Evolutionary conservation across 2,888 invertebrate species (phyloP).

Genomic region (Mesopsocus fuscifrons): DNA sequence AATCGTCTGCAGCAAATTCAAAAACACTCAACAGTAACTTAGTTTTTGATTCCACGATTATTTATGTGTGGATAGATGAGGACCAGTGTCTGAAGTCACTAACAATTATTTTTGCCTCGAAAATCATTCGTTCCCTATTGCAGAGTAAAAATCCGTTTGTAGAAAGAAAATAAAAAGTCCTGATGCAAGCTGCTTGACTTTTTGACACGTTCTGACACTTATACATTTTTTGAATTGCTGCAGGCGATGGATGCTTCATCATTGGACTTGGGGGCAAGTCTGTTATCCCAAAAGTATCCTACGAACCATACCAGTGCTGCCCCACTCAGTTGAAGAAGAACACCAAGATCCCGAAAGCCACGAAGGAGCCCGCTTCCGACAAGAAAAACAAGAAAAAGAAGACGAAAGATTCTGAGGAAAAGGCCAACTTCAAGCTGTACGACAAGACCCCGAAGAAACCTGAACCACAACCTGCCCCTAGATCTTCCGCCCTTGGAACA

Average conservation of each 20-base stretch:
- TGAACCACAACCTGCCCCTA: slow-evolving; percentile 11
- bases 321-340: slow-evolving; percentile 63
- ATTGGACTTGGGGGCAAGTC: slow-evolving; percentile 81
- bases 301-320: slow-evolving; percentile 85
- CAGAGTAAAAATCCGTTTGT: too few relatives aligned
- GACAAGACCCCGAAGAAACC: slow-evolving; percentile 7
- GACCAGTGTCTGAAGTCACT: too few relatives aligned
- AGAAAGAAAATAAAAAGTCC: too few relatives aligned
- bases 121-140: too few relatives aligned
- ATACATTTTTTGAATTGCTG: slow-evolving; percentile 26
- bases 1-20: slow-evolving; percentile 5
- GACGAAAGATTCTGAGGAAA: slow-evolving; percentile 6
- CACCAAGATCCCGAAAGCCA: slow-evolving; percentile 56
- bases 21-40: too few relatives aligned
- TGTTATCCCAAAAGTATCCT: slow-evolving; percentile 51
- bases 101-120: too few relatives aligned
- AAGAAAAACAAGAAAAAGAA: slow-evolving; percentile 10
- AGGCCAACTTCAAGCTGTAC: too few relatives aligned
- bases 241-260: slow-evolving; percentile 96
- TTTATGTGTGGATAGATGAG: too few relatives aligned
- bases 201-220: slow-evolving; percentile 4
- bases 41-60: too few relatives aligned
- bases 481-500: slow-evolving; percentile 16
- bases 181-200: background rate
- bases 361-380: slow-evolving; percentile 14